Conservation (phyloP, 2,113 vertebrate species). For the Prionailurus bengalensis region DNA sequence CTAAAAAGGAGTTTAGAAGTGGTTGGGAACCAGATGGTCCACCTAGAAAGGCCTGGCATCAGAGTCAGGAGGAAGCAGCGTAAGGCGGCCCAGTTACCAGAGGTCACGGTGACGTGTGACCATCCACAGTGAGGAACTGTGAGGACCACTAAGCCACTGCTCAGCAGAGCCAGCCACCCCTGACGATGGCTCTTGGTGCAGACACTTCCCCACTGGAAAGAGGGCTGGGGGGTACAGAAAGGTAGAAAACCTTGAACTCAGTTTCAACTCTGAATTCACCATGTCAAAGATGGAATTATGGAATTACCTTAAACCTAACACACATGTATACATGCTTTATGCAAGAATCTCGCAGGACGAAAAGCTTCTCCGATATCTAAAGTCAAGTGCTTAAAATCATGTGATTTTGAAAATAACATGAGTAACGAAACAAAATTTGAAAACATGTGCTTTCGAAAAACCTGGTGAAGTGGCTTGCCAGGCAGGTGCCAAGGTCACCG, state of each 20-base stretch:
- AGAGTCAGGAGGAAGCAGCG: not conserved
- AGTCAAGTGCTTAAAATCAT: constrained; percentile 31
- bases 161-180: not conserved
- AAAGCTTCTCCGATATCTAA: not conserved
- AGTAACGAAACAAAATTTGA: constrained; percentile 17
- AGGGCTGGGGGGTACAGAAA: not conserved
- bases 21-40: too few species aligned
- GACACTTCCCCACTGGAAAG: not conserved
- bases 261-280: constrained; percentile 26
- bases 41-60: not conserved
- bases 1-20: not conserved
- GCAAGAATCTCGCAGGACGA: not conserved
- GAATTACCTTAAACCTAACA: not conserved
- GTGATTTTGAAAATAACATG: not conserved
- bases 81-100: not conserved
- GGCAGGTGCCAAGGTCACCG: constrained; percentile 9
- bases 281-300: not conserved
- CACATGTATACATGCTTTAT: not conserved
- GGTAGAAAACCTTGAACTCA: not conserved
- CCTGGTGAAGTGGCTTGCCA: not conserved
- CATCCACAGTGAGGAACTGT: not conserved
- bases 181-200: not conserved
- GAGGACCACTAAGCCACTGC: not conserved
- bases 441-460: constrained; percentile 43
- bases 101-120: not conserved